A percentile compares a stretch with the other conserved stretches of the same genome.
These are phyloP conservation scores for Chamaea fasciata DNA, from an alignment of 2,113 vertebrate species.

Conservation along the genomic window DNA sequence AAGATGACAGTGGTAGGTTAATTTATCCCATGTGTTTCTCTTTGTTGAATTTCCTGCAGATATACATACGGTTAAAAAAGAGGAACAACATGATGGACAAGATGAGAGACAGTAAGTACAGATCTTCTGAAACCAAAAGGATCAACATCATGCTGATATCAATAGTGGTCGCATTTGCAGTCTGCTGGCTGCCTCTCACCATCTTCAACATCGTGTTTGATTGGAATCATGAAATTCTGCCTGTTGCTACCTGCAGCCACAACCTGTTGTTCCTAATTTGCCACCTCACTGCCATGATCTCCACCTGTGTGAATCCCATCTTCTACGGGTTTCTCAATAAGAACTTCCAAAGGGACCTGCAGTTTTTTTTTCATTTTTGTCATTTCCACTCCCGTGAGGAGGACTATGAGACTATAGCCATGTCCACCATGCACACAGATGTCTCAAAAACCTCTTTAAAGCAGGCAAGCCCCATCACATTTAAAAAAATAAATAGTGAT, in stretches of 20 bases:
- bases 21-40: neutral
- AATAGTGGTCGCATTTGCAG: slow-evolving; percentile 84
- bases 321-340: slow-evolving; percentile 90
- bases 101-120: slow-evolving; percentile 83
- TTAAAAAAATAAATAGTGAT: slow-evolving; percentile 69
- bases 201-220: slow-evolving; percentile 86
- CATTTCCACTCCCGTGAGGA: slow-evolving; percentile 78
- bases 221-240: slow-evolving; percentile 82
- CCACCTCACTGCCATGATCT: slow-evolving; percentile 87
- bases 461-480: slow-evolving; percentile 73
- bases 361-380: slow-evolving; percentile 83
- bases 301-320: slow-evolving; percentile 86
- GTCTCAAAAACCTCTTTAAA: slow-evolving; percentile 85
- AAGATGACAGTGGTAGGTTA: neutral
- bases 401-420: slow-evolving; percentile 87
- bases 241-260: slow-evolving; percentile 79
- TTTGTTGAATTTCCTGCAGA: slow-evolving; percentile 68
- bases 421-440: slow-evolving; percentile 89
- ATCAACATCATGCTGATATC: slow-evolving; percentile 87
- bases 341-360: slow-evolving; percentile 87
- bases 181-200: slow-evolving; percentile 88
- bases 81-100: slow-evolving; percentile 85
- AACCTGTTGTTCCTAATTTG: slow-evolving; percentile 85
- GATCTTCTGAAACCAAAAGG: slow-evolving; percentile 81
- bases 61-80: slow-evolving; percentile 82